Conservation (phyloP, 2,113 vertebrate genomes). For the Lycocorax pyrrhopterus region DNA sequence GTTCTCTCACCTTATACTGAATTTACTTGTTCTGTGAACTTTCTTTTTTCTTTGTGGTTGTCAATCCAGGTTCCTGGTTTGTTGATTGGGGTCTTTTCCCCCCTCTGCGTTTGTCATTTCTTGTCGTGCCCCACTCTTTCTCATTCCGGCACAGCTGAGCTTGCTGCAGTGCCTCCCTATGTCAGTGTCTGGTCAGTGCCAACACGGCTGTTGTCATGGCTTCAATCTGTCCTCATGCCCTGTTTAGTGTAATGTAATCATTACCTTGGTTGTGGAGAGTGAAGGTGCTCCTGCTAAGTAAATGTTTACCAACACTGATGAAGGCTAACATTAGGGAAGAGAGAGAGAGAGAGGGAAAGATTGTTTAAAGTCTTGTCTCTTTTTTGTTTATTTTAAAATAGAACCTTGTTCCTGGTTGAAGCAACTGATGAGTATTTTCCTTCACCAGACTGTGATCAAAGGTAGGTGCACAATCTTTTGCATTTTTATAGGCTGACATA, state of each 20-base stretch:
- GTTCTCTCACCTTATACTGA: background rate
- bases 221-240: background rate
- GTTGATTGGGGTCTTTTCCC: background rate
- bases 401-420: background rate
- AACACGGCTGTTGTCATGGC: background rate
- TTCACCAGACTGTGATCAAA: background rate
- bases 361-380: background rate
- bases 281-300: conserved; percentile 40
- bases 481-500: background rate
- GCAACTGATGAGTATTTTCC: background rate
- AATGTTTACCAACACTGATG: conserved; percentile 37
- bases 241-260: conserved; percentile 3
- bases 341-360: background rate
- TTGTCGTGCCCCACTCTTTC: background rate
- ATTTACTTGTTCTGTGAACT: background rate
- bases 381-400: conserved; percentile 12
- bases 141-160: background rate
- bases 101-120: background rate
- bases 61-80: background rate
- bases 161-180: background rate
- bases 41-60: background rate
- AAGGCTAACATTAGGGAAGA: background rate
- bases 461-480: background rate
- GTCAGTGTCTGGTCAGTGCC: background rate
- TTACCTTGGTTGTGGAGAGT: conserved; percentile 33